Evolutionary conservation across 1,140 invertebrate genomes (phyloP).

Genomic region (Nomia melanderi): DNA sequence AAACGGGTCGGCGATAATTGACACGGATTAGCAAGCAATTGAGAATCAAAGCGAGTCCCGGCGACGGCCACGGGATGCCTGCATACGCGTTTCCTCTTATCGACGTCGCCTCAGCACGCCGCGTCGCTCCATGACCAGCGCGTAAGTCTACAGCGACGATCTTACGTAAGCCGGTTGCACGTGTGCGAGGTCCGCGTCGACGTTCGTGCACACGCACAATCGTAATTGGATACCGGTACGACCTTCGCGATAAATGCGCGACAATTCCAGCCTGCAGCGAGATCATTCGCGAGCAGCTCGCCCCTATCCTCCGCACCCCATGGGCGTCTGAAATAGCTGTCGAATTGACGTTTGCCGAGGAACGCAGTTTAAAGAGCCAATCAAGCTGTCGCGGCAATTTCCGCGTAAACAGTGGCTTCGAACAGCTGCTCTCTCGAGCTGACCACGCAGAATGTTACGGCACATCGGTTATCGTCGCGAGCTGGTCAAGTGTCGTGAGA

Average conservation of each 20-base stretch:
- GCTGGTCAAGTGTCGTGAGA: not conserved
- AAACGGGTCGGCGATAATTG: slow-evolving; percentile 55
- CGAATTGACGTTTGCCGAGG: not conserved
- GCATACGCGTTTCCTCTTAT: slow-evolving; percentile 40
- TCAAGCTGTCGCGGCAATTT: not conserved
- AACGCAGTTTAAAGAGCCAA: not conserved
- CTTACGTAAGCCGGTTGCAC: slow-evolving; percentile 38
- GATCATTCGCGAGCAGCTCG: not conserved
- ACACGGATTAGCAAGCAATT: slow-evolving; percentile 53
- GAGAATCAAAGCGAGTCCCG: slow-evolving; percentile 26
- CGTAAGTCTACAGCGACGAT: not conserved
- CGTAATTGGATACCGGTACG: slow-evolving; percentile 47
- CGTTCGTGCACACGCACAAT: not conserved
- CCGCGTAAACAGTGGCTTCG: not conserved
- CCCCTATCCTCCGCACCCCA: not conserved
- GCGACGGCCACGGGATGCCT: not conserved
- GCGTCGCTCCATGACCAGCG: not conserved
- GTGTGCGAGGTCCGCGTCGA: not conserved
- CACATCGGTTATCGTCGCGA: not conserved
- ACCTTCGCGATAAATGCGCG: slow-evolving; percentile 37
- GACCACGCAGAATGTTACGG: not conserved
- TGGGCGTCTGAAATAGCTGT: not conserved
- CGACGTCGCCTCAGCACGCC: not conserved
- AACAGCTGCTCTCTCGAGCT: slow-evolving; percentile 32
- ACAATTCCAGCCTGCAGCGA: not conserved